phyloP scores from a whole-genome alignment of 1,140 invertebrate species.

The Helicoverpa armigera region DNA sequence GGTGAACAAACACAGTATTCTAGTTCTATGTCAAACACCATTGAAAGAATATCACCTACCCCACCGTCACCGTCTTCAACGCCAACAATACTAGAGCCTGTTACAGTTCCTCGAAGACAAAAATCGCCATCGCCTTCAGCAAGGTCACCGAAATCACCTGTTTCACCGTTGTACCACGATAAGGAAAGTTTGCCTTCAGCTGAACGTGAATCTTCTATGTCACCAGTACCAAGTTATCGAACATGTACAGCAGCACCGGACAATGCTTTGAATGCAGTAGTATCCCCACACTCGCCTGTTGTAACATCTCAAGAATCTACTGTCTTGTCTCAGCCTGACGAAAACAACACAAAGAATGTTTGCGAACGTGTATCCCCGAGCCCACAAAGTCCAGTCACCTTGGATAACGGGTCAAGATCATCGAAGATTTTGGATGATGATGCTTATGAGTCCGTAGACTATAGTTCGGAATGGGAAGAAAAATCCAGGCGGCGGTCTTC shows the following conservation, averaged over 20 bases:
- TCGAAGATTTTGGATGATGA: constrained; percentile 64
- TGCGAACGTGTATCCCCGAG: constrained; percentile 56
- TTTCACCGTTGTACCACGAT: constrained; percentile 53
- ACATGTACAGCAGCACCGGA: constrained; percentile 33
- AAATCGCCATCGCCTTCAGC: constrained; percentile 70
- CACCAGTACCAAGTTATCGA: constrained; percentile 55
- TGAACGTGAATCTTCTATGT: constrained; percentile 51
- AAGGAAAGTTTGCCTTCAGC: constrained; percentile 45
- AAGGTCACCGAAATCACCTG: constrained; percentile 72
- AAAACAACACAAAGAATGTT: constrained; percentile 56
- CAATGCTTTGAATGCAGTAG: constrained; percentile 46
- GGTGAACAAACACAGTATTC: constrained; percentile 60
- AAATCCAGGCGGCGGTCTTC: constrained; percentile 77
- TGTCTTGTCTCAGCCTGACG: constrained; percentile 57
- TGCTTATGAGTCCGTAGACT: constrained; percentile 74
- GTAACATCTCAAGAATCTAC: constrained; percentile 54
- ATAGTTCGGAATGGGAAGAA: constrained; percentile 74
- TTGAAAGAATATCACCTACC: constrained; percentile 60
- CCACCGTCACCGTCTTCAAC: constrained; percentile 47
- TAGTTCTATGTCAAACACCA: constrained; percentile 56
- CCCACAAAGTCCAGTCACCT: constrained; percentile 56
- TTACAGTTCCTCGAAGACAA: constrained; percentile 51
- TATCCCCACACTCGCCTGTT: constrained; percentile 19
- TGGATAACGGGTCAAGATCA: constrained; percentile 56
- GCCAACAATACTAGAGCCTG: constrained; percentile 53